These are phyloP conservation scores for Avahi laniger DNA, from an alignment of 2,797 vertebrate genomes.

Conservation along the genomic window DNA sequence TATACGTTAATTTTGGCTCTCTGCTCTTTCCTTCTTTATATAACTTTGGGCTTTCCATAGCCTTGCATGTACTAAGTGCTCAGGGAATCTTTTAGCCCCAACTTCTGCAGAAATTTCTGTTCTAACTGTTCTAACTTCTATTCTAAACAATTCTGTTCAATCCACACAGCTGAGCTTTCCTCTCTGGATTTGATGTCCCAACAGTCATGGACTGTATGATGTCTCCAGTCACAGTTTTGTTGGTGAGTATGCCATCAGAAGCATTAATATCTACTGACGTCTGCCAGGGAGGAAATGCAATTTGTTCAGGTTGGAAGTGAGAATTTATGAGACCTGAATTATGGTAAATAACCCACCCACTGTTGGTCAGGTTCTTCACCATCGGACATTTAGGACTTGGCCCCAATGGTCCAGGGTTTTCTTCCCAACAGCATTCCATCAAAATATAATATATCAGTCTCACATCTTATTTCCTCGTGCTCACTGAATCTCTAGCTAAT, in stretches of 20 bases:
- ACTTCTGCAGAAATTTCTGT: background rate
- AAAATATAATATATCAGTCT: background rate
- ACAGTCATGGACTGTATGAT: background rate
- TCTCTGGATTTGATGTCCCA: background rate
- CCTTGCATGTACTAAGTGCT: background rate
- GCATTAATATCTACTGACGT: background rate
- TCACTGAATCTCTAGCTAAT: background rate
- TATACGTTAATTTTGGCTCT: background rate
- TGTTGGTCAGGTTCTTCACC: background rate
- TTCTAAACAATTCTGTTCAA: background rate
- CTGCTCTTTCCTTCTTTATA: background rate
- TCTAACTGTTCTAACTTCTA: background rate
- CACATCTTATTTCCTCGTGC: background rate
- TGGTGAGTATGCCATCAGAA: background rate
- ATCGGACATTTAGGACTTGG: background rate
- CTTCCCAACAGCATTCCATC: background rate
- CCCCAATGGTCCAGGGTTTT: background rate
- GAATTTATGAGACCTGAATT: background rate
- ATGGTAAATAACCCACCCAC: too few species aligned
- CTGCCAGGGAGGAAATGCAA: background rate
- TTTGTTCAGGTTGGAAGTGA: background rate
- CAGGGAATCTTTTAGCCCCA: background rate
- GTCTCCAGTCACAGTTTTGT: too few species aligned
- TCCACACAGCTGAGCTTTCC: background rate
- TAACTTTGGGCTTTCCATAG: background rate